Percentiles rank a stretch among this genome's conserved stretches.
These are phyloP conservation scores for Ameiurus melas DNA, from an alignment of 2,113 vertebrate species.

Conservation along the genomic window DNA sequence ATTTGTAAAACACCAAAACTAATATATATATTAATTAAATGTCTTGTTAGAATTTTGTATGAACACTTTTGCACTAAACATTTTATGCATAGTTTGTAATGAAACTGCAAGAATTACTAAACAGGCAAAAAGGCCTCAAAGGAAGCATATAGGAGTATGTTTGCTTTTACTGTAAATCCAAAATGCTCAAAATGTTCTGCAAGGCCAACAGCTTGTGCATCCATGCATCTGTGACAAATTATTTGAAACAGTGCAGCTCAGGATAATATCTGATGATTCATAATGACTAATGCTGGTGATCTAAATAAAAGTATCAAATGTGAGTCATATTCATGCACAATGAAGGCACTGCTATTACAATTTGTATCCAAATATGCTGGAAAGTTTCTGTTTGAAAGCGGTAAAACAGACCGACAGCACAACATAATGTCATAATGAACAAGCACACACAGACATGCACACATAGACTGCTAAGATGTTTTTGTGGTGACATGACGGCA, in stretches of 20 bases:
- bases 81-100: not conserved
- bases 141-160: not conserved
- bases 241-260: slow-evolving; percentile 10
- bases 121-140: not conserved
- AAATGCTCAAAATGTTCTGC: not conserved
- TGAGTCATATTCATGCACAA: not conserved
- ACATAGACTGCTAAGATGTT: slow-evolving; percentile 29
- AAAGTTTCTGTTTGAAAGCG: not conserved
- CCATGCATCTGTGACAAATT: slow-evolving; percentile 20
- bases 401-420: slow-evolving; percentile 7
- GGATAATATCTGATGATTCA: slow-evolving; percentile 18
- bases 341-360: not conserved
- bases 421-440: not conserved
- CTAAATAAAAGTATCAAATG: slow-evolving; percentile 8
- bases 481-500: slow-evolving; percentile 45
- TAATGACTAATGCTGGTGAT: not conserved
- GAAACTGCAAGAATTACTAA: not conserved
- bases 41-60: not conserved
- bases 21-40: not conserved
- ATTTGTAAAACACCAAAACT: not conserved
- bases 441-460: slow-evolving; percentile 17
- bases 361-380: not conserved
- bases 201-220: not conserved
- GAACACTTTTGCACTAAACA: not conserved
- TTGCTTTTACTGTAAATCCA: not conserved